These are phyloP conservation scores for Cossypha polioptera DNA, from an alignment of 2,797 vertebrate species.

Conservation along the genomic window DNA sequence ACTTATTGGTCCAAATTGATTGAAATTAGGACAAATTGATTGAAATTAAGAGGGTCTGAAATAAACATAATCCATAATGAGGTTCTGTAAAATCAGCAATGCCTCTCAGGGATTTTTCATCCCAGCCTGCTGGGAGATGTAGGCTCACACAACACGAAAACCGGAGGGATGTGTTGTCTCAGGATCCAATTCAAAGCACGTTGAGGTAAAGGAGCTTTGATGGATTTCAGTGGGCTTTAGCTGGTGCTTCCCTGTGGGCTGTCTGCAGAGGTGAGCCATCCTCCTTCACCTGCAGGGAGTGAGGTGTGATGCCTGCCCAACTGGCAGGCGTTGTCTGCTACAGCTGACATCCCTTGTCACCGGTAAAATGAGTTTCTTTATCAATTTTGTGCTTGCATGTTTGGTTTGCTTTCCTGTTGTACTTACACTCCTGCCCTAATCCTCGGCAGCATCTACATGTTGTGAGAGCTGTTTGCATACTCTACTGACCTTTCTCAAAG, in stretches of 20 bases:
- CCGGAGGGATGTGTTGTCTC: neutral
- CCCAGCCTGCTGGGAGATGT: neutral
- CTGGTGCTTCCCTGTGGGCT: neutral
- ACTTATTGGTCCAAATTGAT: neutral
- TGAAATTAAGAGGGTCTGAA: neutral
- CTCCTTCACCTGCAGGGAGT: neutral
- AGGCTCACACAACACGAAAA: neutral
- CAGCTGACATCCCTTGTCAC: neutral
- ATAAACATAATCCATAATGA: neutral
- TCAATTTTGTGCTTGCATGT: neutral
- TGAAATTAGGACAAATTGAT: neutral
- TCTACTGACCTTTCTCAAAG: constrained; percentile 39
- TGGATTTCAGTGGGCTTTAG: neutral
- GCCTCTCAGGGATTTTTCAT: neutral
- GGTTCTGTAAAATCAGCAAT: accelerated
- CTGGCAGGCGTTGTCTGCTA: neutral
- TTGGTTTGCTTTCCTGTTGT: neutral
- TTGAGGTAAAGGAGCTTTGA: neutral
- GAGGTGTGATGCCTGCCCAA: neutral
- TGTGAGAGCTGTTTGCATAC: neutral
- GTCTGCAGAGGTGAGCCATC: neutral
- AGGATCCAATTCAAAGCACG: neutral
- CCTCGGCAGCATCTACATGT: neutral
- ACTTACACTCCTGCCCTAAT: neutral
- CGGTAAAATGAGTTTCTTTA: neutral